Evolutionary conservation across 2,113 vertebrate genomes (phyloP).

Genomic region (Pteropus alecto): DNA sequence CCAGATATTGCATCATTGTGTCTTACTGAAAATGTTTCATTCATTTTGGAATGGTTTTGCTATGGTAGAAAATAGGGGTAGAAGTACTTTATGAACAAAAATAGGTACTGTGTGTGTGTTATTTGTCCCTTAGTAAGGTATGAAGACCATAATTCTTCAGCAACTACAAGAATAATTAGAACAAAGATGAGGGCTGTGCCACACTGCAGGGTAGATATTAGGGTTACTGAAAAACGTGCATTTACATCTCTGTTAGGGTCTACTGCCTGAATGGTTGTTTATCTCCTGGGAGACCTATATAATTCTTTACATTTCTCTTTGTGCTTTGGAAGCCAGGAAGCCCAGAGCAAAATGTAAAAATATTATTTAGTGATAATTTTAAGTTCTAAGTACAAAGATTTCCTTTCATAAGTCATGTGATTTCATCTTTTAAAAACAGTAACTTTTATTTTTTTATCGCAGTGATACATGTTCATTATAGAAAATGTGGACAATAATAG

Average conservation of each 20-base stretch:
- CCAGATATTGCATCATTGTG: not conserved
- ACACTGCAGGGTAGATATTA: not conserved
- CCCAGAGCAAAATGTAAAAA: not conserved
- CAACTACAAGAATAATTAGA: not conserved
- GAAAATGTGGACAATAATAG: not conserved
- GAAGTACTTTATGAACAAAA: not conserved
- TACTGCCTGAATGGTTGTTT: not conserved
- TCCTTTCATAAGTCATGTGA: not conserved
- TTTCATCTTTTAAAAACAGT: not conserved
- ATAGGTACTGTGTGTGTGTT: not conserved
- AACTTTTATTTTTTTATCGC: not conserved
- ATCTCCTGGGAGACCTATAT: not conserved
- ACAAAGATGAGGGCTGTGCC: not conserved
- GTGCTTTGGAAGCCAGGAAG: not conserved
- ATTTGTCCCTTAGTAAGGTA: not conserved
- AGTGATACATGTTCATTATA: not conserved
- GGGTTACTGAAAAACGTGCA: not conserved
- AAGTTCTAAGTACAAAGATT: not conserved
- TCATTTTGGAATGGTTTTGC: not conserved
- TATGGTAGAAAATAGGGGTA: not conserved
- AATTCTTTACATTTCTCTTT: slow-evolving; percentile 6
- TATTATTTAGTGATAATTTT: not conserved
- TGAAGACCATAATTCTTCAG: not conserved
- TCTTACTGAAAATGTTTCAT: not conserved
- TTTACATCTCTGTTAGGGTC: not conserved